Conservation (phyloP, 2,888 invertebrate genomes). For the Drosophila hawaiiensis region DNA sequence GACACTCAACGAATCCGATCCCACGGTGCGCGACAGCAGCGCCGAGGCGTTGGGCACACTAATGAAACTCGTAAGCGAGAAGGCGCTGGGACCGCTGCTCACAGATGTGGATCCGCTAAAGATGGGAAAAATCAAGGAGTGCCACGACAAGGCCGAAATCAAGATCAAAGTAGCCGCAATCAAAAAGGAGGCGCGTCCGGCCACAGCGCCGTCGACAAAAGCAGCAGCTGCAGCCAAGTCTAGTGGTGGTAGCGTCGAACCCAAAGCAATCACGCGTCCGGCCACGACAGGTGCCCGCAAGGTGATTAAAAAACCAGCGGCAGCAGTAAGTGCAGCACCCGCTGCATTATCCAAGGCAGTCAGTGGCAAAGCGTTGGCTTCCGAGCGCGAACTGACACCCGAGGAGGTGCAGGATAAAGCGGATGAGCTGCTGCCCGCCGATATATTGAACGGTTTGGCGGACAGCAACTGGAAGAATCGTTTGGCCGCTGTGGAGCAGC, state of each 20-base stretch:
- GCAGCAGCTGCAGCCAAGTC: slow-evolving; percentile 73
- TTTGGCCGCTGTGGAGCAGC: slow-evolving; percentile 90
- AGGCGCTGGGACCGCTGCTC: slow-evolving; percentile 93
- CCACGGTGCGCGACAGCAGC: slow-evolving; percentile 95
- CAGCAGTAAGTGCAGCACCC: slow-evolving; percentile 50
- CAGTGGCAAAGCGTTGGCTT: slow-evolving; percentile 82
- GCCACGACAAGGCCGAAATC: slow-evolving; percentile 96
- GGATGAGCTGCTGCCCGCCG: slow-evolving; percentile 88
- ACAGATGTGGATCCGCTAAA: slow-evolving; percentile 96
- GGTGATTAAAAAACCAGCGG: slow-evolving; percentile 39
- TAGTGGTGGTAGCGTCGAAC: slow-evolving; percentile 81
- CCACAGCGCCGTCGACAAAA: slow-evolving; percentile 83
- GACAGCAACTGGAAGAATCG: slow-evolving; percentile 95
- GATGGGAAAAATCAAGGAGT: slow-evolving; percentile 97
- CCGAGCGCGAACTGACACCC: slow-evolving; percentile 89
- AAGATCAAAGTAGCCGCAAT: slow-evolving; percentile 89
- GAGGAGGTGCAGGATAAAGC: slow-evolving; percentile 93
- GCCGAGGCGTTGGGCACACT: slow-evolving; percentile 97
- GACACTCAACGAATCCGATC: slow-evolving; percentile 89
- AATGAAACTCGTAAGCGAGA: slow-evolving; percentile 97
- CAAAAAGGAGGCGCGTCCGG: slow-evolving; percentile 86
- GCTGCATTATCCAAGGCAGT: slow-evolving; percentile 81
- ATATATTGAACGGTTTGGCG: slow-evolving; percentile 88
- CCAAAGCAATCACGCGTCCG: slow-evolving; percentile 82
- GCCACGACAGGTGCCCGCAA: slow-evolving; percentile 67